phyloP scores from a whole-genome alignment of 1,140 invertebrate species.

The Leptinotarsa defecta region DNA sequence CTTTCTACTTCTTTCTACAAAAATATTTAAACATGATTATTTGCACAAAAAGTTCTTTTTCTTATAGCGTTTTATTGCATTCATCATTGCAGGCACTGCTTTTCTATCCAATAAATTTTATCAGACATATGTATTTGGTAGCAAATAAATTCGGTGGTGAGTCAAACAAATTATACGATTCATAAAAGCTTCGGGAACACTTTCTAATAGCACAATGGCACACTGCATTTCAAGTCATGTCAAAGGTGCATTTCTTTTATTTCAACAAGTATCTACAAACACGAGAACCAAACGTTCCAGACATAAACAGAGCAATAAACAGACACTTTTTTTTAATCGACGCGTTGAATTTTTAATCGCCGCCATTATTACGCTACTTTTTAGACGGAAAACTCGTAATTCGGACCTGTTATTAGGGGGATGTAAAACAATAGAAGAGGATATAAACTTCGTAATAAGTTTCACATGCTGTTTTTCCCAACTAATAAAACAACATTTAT shows the following conservation, averaged over 20 bases:
- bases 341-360: conserved; percentile 1
- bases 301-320: background rate
- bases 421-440: conserved; percentile 2
- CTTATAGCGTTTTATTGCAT: background rate
- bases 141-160: too few species aligned
- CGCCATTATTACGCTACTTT: conserved; percentile 2
- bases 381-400: conserved; percentile 6
- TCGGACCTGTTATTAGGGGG: background rate
- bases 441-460: background rate
- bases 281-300: background rate
- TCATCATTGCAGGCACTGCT: background rate
- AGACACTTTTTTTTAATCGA: background rate
- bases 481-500: background rate
- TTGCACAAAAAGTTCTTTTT: background rate
- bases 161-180: too few species aligned
- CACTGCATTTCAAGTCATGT: background rate
- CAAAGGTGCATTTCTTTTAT: background rate
- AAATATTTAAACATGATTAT: too few species aligned
- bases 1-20: too few species aligned
- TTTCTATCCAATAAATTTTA: too few species aligned
- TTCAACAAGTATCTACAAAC: background rate
- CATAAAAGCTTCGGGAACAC: too few species aligned
- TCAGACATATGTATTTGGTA: too few species aligned
- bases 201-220: too few species aligned
- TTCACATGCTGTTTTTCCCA: background rate